These are phyloP conservation scores for Leptinotarsa haldemani DNA, from an alignment of 2,888 invertebrate species.

Conservation along the genomic window DNA sequence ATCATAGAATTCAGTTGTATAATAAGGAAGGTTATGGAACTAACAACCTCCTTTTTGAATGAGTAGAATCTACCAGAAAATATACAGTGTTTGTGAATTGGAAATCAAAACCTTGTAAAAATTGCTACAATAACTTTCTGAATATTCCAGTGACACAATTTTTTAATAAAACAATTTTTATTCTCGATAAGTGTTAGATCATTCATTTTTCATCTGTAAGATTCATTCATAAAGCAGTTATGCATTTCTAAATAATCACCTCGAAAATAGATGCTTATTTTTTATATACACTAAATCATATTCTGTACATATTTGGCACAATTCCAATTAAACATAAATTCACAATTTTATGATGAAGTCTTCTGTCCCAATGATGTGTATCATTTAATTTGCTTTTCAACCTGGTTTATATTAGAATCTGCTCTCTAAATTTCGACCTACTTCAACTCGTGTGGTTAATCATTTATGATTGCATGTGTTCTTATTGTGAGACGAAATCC, in stretches of 20 bases:
- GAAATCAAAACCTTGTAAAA: background rate
- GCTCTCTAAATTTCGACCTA: background rate
- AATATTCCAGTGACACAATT: too few species aligned
- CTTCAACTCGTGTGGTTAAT: too few species aligned
- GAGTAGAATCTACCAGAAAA: background rate
- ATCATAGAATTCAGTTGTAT: background rate
- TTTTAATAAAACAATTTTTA: too few species aligned
- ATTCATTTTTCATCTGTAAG: background rate
- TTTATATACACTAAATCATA: constrained; percentile 7
- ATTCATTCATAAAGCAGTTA: background rate
- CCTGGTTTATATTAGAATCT: background rate
- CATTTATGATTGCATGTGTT: too few species aligned
- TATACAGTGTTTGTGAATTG: background rate
- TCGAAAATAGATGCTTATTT: constrained; percentile 9
- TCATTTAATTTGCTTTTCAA: constrained; percentile 6
- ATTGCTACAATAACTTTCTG: too few species aligned
- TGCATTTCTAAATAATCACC: background rate
- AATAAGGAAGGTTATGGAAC: constrained; percentile 10
- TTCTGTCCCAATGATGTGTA: background rate
- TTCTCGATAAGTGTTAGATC: background rate
- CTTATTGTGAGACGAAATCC: background rate
- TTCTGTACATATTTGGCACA: constrained; percentile 2
- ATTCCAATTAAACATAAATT: constrained; percentile 2
- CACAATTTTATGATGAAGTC: background rate
- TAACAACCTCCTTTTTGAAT: constrained; percentile 1